These are phyloP conservation scores for Macquaria australasica DNA, from an alignment of 2,113 vertebrate species.

Conservation along the genomic window DNA sequence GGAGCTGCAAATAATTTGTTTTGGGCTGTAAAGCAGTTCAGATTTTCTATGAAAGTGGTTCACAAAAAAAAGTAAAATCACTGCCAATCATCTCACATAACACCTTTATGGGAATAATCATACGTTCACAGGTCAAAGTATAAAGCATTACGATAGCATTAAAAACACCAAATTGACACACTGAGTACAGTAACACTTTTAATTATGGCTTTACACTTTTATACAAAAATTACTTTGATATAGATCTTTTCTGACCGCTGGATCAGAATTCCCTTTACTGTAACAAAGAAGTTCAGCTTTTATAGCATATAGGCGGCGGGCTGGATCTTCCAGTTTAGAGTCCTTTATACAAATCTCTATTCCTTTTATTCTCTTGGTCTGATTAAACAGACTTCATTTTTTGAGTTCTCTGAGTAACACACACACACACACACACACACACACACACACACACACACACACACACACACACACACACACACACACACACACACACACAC, in stretches of 20 bases:
- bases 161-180: conserved; percentile 18
- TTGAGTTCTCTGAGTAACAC: conserved; percentile 29
- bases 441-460: background rate
- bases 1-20: background rate
- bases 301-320: conserved; percentile 7
- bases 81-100: background rate
- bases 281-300: conserved; percentile 37
- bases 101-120: background rate
- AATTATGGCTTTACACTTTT: conserved; percentile 67
- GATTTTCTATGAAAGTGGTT: background rate
- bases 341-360: conserved; percentile 26
- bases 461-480: background rate
- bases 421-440: background rate
- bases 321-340: conserved; percentile 48
- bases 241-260: conserved; percentile 21
- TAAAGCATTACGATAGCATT: background rate
- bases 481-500: conserved; percentile 1
- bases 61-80: background rate
- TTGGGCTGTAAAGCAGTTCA: background rate
- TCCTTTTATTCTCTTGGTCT: conserved; percentile 26
- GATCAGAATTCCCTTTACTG: conserved; percentile 27
- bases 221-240: conserved; percentile 53
- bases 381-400: conserved; percentile 46
- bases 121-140: background rate
- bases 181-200: conserved; percentile 61